phyloP scores from a whole-genome alignment of 1,140 invertebrate genomes.

The Tribolium castaneum region DNA sequence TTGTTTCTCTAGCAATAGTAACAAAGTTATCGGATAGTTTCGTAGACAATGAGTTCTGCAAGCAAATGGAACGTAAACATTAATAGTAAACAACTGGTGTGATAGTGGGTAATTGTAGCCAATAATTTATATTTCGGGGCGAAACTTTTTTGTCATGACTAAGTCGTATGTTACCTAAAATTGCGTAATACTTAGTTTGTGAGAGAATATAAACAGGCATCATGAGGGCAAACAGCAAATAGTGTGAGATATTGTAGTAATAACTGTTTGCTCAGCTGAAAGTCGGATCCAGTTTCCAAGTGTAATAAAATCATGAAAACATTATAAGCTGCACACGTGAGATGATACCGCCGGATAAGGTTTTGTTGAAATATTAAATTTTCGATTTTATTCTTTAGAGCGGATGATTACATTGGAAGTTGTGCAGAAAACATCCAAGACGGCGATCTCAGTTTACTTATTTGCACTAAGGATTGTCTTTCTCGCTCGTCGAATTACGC shows the following conservation, averaged over 20 bases:
- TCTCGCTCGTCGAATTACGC: constrained; percentile 49
- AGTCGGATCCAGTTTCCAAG: not conserved
- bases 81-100: not conserved
- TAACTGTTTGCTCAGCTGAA: not conserved
- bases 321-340: constrained; percentile 1
- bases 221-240: no score
- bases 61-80: not conserved
- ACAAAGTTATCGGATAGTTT: not conserved
- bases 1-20: not conserved
- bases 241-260: not conserved
- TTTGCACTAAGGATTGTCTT: constrained; percentile 36
- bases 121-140: not conserved
- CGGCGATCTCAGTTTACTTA: constrained; percentile 30
- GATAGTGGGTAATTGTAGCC: not conserved
- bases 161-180: no score
- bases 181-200: no score
- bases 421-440: not conserved
- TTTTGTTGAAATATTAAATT: constrained; percentile 32
- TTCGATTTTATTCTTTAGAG: constrained; percentile 32
- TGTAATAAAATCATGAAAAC: constrained; percentile 11
- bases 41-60: not conserved
- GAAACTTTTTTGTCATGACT: no score
- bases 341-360: not conserved
- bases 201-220: no score
- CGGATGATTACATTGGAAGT: constrained; percentile 9